Evolutionary conservation across 2,113 vertebrate species (phyloP).

Genomic region (Charina bottae): DNA sequence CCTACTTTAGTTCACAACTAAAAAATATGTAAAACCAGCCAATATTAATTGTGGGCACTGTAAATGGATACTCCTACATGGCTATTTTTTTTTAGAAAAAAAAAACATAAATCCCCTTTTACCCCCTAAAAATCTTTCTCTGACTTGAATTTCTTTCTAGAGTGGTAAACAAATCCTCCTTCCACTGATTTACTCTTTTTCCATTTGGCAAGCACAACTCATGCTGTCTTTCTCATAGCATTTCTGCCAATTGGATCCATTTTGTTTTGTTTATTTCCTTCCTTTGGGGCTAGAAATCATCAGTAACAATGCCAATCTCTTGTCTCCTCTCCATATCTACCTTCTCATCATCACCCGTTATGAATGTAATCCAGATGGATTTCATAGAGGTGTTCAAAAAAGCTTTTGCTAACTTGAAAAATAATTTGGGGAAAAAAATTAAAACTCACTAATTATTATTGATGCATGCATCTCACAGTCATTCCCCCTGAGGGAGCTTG

Average conservation of each 20-base stretch:
- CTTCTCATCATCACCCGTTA: slow-evolving; percentile 12
- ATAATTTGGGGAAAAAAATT: neutral
- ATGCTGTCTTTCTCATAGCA: slow-evolving; percentile 46
- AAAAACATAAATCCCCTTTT: slow-evolving; percentile 38
- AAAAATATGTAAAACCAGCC: slow-evolving; percentile 58
- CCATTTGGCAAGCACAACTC: slow-evolving; percentile 49
- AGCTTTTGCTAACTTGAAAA: neutral
- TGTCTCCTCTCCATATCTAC: slow-evolving; percentile 7
- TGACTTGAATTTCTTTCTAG: slow-evolving; percentile 61
- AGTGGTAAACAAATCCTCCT: slow-evolving; percentile 63
- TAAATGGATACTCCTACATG: slow-evolving; percentile 14
- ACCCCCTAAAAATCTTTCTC: slow-evolving; percentile 46
- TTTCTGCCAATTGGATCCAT: slow-evolving; percentile 54
- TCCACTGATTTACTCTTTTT: slow-evolving; percentile 59
- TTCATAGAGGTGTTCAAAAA: neutral
- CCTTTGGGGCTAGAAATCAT: slow-evolving; percentile 8
- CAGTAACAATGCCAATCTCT: slow-evolving; percentile 4
- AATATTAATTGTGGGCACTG: slow-evolving; percentile 49
- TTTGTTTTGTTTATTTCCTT: slow-evolving; percentile 37
- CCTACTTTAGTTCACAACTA: slow-evolving; percentile 51
- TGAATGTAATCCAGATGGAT: neutral
- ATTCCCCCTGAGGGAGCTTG: neutral
- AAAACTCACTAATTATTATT: neutral
- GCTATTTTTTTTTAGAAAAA: slow-evolving; percentile 50
- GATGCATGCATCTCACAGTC: neutral